Percentiles rank a stretch among this genome's conserved stretches.
These are phyloP conservation scores for Anaspis maculata DNA, from an alignment of 2,888 invertebrate genomes.

Conservation along the genomic window DNA sequence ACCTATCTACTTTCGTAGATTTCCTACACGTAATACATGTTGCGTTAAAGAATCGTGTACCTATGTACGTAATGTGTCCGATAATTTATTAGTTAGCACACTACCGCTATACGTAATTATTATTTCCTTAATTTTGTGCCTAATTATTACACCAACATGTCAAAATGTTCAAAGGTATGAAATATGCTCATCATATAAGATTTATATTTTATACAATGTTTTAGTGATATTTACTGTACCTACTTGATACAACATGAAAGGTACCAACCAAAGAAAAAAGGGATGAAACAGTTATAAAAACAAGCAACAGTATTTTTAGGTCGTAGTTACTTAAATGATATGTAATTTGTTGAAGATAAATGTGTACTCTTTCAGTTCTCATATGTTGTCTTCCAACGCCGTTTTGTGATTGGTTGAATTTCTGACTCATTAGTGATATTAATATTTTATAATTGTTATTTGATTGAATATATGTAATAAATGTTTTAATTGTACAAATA, in stretches of 20 bases:
- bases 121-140: too few species aligned
- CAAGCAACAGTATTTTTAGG: conserved; percentile 14
- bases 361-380: conserved; percentile 16
- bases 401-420: conserved; percentile 7
- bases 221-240: conserved; percentile 17
- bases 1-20: too few species aligned
- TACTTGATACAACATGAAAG: too few species aligned
- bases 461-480: conserved; percentile 23
- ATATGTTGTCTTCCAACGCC: conserved; percentile 25
- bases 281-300: conserved; percentile 4
- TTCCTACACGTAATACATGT: too few species aligned
- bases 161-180: conserved; percentile 20
- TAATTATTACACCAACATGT: not conserved
- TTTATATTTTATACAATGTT: conserved; percentile 26
- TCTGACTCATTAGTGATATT: conserved; percentile 3
- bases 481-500: conserved; percentile 17
- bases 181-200: conserved; percentile 19
- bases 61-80: too few species aligned
- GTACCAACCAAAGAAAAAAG: too few species aligned
- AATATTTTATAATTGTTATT: conserved; percentile 19
- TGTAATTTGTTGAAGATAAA: conserved; percentile 16
- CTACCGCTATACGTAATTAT: too few species aligned
- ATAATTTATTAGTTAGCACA: too few species aligned
- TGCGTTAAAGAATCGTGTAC: too few species aligned
- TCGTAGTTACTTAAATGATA: conserved; percentile 3